A percentile compares a stretch with the other conserved stretches of the same genome.
Conservation (phyloP, 2,888 invertebrate species). For the Athrips mouffetella region DNA sequence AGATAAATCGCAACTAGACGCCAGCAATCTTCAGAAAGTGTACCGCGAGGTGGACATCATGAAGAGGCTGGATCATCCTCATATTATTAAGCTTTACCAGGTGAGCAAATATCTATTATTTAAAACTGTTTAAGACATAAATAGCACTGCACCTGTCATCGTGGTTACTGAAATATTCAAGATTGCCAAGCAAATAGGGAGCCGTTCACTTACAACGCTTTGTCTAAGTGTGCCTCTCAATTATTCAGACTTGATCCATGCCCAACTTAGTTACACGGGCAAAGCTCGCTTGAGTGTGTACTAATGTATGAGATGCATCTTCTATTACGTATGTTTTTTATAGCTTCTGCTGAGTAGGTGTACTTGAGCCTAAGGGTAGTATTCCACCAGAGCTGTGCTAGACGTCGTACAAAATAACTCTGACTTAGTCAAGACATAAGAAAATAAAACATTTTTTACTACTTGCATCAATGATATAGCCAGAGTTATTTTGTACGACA, state of each 20-base stretch:
- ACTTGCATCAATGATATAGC: no score
- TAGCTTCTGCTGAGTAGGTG: no score
- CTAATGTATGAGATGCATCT: no score
- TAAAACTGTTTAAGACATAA: background rate
- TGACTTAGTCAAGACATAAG: no score
- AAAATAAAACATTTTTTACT: no score
- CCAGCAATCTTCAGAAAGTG: conserved; percentile 95
- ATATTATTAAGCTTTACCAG: conserved; percentile 98
- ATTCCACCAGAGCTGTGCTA: no score
- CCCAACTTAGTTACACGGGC: no score
- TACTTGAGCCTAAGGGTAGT: no score
- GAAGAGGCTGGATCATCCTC: conserved; percentile 97
- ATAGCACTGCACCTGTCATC: background rate
- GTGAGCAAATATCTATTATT: conserved; percentile 64
- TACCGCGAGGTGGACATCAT: conserved; percentile 98
- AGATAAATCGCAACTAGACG: conserved; percentile 94
- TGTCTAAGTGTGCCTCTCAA: background rate
- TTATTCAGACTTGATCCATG: conserved; percentile 1
- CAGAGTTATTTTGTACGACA: no score
- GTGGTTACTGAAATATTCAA: background rate
- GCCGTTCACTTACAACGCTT: background rate
- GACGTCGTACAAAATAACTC: no score
- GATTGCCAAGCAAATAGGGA: background rate
- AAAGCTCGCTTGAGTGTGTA: no score
- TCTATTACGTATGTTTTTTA: no score